phyloP scores from a whole-genome alignment of 2,888 invertebrate species.

The Drosophila maculinotata region DNA sequence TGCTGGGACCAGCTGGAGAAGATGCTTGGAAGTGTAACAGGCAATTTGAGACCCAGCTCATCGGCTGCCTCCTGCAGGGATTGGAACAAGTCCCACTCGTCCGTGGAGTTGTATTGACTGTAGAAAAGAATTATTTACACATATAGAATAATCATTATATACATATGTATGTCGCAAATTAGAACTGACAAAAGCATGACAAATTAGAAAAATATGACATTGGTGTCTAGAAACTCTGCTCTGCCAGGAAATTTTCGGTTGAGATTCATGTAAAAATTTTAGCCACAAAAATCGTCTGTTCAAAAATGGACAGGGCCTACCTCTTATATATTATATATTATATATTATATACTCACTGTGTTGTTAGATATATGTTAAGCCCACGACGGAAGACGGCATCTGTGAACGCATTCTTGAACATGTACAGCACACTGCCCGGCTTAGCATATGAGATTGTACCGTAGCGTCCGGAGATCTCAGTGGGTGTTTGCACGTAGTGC shows the following conservation, averaged over 20 bases:
- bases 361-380: slow-evolving; percentile 59
- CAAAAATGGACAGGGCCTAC: too few relatives aligned
- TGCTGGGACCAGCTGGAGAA: slow-evolving; percentile 88
- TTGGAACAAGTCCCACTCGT: slow-evolving; percentile 76
- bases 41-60: slow-evolving; percentile 51
- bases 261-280: too few relatives aligned
- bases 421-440: slow-evolving; percentile 76
- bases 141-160: neutral
- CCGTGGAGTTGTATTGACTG: slow-evolving; percentile 74
- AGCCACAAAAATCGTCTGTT: too few relatives aligned
- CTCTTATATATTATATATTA: too few relatives aligned
- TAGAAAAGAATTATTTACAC: neutral
- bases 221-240: too few relatives aligned
- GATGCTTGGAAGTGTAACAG: slow-evolving; percentile 86
- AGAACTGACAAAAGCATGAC: too few relatives aligned
- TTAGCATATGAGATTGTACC: slow-evolving; percentile 94
- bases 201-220: too few relatives aligned
- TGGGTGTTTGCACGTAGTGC: slow-evolving; percentile 92
- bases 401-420: slow-evolving; percentile 73
- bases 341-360: slow-evolving; percentile 66
- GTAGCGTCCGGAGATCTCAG: slow-evolving; percentile 92
- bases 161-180: too few relatives aligned
- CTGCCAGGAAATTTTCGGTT: too few relatives aligned
- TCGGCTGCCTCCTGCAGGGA: slow-evolving; percentile 72
- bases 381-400: slow-evolving; percentile 64